Evolutionary conservation across 2,113 vertebrate species (phyloP).

Genomic region (Toxotes chatareus): DNA sequence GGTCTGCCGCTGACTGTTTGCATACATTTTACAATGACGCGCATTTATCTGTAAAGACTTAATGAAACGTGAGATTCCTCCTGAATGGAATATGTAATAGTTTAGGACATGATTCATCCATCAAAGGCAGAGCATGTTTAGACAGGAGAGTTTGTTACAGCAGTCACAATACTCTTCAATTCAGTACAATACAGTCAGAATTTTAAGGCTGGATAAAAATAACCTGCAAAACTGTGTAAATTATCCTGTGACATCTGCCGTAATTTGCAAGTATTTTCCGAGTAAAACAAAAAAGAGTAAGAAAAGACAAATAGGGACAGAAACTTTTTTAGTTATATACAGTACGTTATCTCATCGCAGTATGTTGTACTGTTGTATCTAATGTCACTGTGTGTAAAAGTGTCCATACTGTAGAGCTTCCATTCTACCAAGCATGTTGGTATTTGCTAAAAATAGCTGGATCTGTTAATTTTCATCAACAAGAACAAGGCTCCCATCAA

Average conservation of each 20-base stretch:
- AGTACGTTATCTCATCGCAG: background rate
- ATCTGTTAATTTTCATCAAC: background rate
- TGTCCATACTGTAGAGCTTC: background rate
- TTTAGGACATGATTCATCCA: constrained; percentile 55
- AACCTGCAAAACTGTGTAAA: background rate
- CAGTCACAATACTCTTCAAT: constrained; percentile 37
- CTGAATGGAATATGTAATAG: constrained; percentile 41
- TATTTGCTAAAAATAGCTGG: background rate
- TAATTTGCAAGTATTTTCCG: background rate
- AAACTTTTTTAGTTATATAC: background rate
- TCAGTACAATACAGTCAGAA: background rate
- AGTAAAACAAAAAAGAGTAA: background rate
- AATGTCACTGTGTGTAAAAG: background rate
- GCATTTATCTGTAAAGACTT: constrained; percentile 52
- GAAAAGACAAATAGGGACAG: background rate
- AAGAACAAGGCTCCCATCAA: background rate
- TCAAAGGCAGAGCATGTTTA: constrained; percentile 62
- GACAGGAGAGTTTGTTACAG: constrained; percentile 60
- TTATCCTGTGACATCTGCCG: background rate
- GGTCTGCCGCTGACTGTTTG: constrained; percentile 32
- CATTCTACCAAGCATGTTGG: background rate
- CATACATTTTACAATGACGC: constrained; percentile 41
- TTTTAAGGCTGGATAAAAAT: constrained; percentile 1
- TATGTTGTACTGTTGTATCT: background rate
- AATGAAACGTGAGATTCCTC: constrained; percentile 59